These are phyloP conservation scores for Digitonthophagus gazella DNA, from an alignment of 2,888 invertebrate genomes.

Conservation along the genomic window DNA sequence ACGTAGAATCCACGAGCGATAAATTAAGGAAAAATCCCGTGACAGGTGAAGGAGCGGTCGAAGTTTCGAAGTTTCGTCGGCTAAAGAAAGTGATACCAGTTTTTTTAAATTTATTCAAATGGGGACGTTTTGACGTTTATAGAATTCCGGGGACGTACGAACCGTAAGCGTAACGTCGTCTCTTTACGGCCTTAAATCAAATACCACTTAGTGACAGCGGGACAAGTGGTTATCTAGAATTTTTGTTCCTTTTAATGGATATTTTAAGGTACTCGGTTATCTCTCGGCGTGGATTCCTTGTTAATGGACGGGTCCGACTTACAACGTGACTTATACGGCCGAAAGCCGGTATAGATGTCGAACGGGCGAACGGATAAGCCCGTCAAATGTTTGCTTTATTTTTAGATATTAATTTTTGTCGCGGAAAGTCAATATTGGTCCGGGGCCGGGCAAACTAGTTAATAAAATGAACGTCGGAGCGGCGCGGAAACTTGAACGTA, in stretches of 20 bases:
- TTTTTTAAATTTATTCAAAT: not conserved
- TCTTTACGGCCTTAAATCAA: not conserved
- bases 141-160: not conserved
- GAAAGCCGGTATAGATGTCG: not conserved
- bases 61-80: not conserved
- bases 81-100: not conserved
- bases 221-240: not conserved
- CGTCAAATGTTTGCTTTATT: not conserved
- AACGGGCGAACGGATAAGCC: not conserved
- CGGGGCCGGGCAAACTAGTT: not conserved
- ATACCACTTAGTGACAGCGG: not conserved
- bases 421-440: not conserved
- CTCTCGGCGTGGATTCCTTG: not conserved
- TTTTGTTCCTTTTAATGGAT: not conserved
- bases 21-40: not conserved
- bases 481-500: slow-evolving; percentile 8
- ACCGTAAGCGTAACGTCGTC: not conserved
- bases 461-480: not conserved
- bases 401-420: not conserved
- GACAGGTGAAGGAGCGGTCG: not conserved
- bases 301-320: not conserved
- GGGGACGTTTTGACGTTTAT: not conserved
- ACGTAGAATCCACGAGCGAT: not conserved
- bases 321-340: not conserved
- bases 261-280: not conserved